phyloP scores from a whole-genome alignment of 2,113 vertebrate genomes.

The Hystrix brachyura region DNA sequence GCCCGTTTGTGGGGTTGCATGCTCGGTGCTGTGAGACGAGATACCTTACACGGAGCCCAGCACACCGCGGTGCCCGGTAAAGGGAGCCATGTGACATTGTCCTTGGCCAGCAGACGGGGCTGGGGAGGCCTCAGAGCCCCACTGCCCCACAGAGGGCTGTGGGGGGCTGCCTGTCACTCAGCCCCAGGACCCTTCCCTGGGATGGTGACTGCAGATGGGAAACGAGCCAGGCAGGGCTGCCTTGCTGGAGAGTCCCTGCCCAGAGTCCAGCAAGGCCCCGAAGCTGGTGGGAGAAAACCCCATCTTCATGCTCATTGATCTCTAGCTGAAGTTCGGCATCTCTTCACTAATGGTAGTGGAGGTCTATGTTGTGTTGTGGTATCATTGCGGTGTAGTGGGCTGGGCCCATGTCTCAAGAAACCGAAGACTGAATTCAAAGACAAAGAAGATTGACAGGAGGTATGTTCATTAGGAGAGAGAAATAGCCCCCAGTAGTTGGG shows the following conservation, averaged over 20 bases:
- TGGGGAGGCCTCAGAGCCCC: background rate
- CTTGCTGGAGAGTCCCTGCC: background rate
- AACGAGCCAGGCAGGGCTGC: too few species aligned
- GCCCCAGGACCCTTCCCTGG: background rate
- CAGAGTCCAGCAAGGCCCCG: background rate
- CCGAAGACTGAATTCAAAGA: background rate
- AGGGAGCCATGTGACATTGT: background rate
- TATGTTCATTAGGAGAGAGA: background rate
- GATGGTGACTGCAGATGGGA: background rate
- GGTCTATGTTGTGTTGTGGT: background rate
- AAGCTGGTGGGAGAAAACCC: background rate
- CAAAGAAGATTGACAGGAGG: background rate
- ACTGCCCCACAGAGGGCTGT: too few species aligned
- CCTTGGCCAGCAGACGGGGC: background rate
- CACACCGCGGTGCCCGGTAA: background rate
- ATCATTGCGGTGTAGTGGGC: background rate
- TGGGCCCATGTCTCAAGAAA: background rate
- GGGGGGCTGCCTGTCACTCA: background rate
- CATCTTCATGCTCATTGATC: background rate
- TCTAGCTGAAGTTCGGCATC: background rate
- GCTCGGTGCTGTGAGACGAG: fast-evolving
- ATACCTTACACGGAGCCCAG: fast-evolving
- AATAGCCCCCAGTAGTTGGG: background rate
- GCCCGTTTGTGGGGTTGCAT: background rate
- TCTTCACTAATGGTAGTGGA: background rate